Conservation (phyloP, 2,797 vertebrate species). For the Neopelma chrysocephalum region DNA sequence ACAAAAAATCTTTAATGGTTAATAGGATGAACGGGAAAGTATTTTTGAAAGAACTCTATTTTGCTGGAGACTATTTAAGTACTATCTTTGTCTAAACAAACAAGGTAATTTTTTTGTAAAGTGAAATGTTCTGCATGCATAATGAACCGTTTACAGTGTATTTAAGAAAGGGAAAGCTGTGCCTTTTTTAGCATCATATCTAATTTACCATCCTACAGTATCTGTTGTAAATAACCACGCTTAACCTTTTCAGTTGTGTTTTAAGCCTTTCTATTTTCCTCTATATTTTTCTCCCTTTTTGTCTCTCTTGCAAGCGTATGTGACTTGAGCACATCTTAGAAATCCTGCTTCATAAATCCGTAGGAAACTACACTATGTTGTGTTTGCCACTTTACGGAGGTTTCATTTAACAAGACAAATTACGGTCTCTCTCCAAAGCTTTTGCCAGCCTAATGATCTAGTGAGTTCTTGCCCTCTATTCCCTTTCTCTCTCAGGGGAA, state of each 20-base stretch:
- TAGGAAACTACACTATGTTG: neutral
- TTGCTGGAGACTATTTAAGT: slow-evolving; percentile 99
- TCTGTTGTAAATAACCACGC: slow-evolving; percentile 97
- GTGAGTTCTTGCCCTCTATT: neutral
- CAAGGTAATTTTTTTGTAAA: slow-evolving; percentile 95
- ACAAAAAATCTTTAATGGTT: slow-evolving; percentile 89
- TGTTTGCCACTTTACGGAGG: slow-evolving; percentile 50
- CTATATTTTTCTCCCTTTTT: slow-evolving; percentile 45
- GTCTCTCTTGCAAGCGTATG: slow-evolving; percentile 62
- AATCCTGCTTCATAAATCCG: slow-evolving; percentile 54
- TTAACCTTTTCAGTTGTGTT: slow-evolving; percentile 87
- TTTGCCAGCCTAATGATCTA: neutral
- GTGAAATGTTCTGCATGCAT: slow-evolving; percentile 99
- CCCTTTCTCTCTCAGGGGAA: slow-evolving; percentile 18
- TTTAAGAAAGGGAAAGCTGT: slow-evolving; percentile 99
- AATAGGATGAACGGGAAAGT: slow-evolving; percentile 97
- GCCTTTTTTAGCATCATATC: slow-evolving; percentile 99
- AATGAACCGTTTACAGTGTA: slow-evolving; percentile 99
- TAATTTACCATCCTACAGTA: slow-evolving; percentile 95
- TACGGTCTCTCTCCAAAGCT: slow-evolving; percentile 30
- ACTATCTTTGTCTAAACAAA: slow-evolving; percentile 97
- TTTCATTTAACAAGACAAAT: slow-evolving; percentile 56
- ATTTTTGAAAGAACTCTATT: slow-evolving; percentile 99
- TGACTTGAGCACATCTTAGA: slow-evolving; percentile 42
- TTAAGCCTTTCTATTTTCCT: slow-evolving; percentile 86